phyloP scores from a whole-genome alignment of 2,888 invertebrate genomes.

The Agriotes lineatus region DNA sequence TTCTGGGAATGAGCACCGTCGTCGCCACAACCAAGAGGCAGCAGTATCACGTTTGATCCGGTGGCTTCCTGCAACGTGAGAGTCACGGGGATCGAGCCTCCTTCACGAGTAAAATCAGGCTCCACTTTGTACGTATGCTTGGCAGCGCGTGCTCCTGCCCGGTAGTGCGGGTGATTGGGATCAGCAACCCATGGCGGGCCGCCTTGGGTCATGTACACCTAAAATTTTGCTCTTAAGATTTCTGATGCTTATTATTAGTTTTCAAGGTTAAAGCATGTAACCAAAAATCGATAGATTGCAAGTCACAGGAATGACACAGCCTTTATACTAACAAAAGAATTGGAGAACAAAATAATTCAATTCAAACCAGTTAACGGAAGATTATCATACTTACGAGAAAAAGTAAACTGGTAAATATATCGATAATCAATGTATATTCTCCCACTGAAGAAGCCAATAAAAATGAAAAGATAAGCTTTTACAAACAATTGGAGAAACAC shows the following conservation, averaged over 20 bases:
- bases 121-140: constrained; percentile 88
- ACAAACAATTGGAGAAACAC: too few species aligned
- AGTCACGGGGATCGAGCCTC: constrained; percentile 97
- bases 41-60: constrained; percentile 91
- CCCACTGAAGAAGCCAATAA: too few species aligned
- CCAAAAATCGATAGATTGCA: background rate
- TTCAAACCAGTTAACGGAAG: too few species aligned
- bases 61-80: constrained; percentile 93
- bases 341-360: background rate
- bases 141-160: constrained; percentile 87
- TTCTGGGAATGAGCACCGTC: constrained; percentile 99
- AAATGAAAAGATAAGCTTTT: too few species aligned
- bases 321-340: too few species aligned
- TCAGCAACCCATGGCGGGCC: constrained; percentile 95
- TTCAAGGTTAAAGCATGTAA: background rate
- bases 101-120: constrained; percentile 96
- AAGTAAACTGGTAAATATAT: too few species aligned
- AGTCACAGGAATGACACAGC: background rate
- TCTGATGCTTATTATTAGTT: too few species aligned
- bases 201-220: constrained; percentile 73
- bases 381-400: too few species aligned
- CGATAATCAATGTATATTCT: too few species aligned
- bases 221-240: too few species aligned
- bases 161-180: constrained; percentile 91
- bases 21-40: constrained; percentile 95